These are phyloP conservation scores for Drosophila ohnishii DNA, from an alignment of 1,140 invertebrate genomes.

Conservation along the genomic window DNA sequence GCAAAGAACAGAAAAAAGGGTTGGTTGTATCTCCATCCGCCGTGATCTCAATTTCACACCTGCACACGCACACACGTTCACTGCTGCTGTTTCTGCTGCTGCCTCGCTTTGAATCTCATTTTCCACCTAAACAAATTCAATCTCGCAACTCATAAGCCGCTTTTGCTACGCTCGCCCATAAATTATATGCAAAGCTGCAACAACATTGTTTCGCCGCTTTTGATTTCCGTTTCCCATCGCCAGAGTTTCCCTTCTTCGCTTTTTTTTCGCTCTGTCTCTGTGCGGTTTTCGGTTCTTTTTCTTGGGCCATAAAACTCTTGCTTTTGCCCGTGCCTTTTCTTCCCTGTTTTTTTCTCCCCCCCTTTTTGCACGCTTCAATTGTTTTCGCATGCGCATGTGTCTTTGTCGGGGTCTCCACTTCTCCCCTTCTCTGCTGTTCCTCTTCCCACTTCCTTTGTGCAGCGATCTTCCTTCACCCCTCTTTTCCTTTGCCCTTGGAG, in stretches of 20 bases:
- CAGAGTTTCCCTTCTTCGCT: constrained; percentile 69
- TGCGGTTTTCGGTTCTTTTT: constrained; percentile 64
- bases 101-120: constrained; percentile 51
- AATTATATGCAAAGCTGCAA: constrained; percentile 78
- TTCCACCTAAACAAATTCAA: constrained; percentile 71
- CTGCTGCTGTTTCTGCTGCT: constrained; percentile 24
- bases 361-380: constrained; percentile 78
- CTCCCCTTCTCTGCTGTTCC: constrained; percentile 1
- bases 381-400: constrained; percentile 73
- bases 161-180: constrained; percentile 72
- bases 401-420: constrained; percentile 28
- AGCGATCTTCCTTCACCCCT: constrained; percentile 3
- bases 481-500: neutral
- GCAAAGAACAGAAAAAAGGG: constrained; percentile 37
- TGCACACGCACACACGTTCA: constrained; percentile 58
- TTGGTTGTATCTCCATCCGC: constrained; percentile 45
- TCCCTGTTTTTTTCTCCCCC: constrained; percentile 6
- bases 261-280: constrained; percentile 52
- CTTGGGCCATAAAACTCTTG: constrained; percentile 68
- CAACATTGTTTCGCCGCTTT: constrained; percentile 71
- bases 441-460: constrained; percentile 40
- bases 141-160: constrained; percentile 66
- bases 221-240: constrained; percentile 82
- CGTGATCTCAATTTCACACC: constrained; percentile 75
- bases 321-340: constrained; percentile 36